These are phyloP conservation scores for Pipra filicauda DNA, from an alignment of 2,113 vertebrate species.

Conservation along the genomic window DNA sequence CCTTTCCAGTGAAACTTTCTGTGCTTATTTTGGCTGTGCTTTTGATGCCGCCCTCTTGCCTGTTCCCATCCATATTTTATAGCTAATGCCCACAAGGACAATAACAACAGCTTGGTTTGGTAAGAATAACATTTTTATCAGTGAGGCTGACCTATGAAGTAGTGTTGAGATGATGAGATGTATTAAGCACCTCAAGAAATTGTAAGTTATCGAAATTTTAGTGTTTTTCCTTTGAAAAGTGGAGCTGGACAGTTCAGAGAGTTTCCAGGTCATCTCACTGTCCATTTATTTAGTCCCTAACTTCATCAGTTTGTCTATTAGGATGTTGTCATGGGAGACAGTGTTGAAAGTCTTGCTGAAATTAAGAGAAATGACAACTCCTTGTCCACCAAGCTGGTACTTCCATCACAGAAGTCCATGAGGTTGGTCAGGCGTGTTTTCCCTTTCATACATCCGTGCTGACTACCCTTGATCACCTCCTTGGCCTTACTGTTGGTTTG, in stretches of 20 bases:
- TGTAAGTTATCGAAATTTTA: neutral
- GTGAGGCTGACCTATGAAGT: neutral
- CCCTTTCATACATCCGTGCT: neutral
- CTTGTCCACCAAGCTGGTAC: neutral
- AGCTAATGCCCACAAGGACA: neutral
- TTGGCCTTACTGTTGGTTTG: neutral
- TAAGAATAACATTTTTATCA: neutral
- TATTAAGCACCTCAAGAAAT: neutral
- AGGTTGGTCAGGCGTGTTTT: neutral
- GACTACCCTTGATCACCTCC: neutral
- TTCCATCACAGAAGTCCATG: neutral
- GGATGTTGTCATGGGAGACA: neutral
- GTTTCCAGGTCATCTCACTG: neutral
- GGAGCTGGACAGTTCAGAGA: neutral
- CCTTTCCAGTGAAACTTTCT: neutral
- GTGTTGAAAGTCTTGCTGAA: neutral
- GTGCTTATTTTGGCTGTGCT: neutral
- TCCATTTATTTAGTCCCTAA: neutral
- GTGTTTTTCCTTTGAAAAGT: neutral
- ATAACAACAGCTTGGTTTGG: neutral
- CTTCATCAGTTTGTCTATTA: neutral
- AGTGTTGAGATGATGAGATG: neutral
- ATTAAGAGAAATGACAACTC: neutral
- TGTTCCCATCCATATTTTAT: neutral
- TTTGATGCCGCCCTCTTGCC: neutral